A percentile compares a stretch with the other conserved stretches of the same genome.
Evolutionary conservation across 2,113 vertebrate genomes (phyloP).

Genomic region (Vidua chalybeata): DNA sequence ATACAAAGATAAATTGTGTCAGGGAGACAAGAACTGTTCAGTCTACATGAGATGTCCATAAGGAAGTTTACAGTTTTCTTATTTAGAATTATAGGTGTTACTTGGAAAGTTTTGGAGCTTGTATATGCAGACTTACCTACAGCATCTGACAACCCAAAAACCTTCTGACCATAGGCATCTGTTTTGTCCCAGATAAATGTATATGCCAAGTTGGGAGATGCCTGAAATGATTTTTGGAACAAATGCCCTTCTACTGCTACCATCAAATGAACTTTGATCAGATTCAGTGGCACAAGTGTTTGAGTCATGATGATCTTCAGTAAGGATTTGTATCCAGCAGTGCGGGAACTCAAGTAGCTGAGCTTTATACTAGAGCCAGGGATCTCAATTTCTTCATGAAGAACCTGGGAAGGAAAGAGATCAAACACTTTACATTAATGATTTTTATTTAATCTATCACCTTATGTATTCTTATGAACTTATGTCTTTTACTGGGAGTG

Average conservation of each 20-base stretch:
- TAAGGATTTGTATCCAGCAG: conserved; percentile 91
- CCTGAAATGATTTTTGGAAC: conserved; percentile 97
- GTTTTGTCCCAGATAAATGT: conserved; percentile 99
- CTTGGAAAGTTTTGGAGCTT: not conserved
- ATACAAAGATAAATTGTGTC: not conserved
- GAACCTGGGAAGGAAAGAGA: conserved; percentile 81
- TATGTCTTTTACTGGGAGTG: not conserved
- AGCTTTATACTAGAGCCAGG: conserved; percentile 90
- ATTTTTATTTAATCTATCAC: not conserved
- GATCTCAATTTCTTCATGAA: conserved; percentile 96
- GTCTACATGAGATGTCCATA: not conserved
- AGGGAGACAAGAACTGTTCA: not conserved
- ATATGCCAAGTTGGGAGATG: conserved; percentile 95
- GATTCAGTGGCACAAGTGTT: conserved; percentile 91
- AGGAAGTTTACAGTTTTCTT: not conserved
- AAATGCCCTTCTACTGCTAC: conserved; percentile 97
- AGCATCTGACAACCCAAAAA: conserved; percentile 93
- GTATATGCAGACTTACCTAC: conserved; percentile 83
- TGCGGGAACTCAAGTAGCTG: conserved; percentile 93
- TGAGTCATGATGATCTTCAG: conserved; percentile 98
- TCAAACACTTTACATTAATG: not conserved
- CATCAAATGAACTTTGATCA: conserved; percentile 97
- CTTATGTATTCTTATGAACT: not conserved
- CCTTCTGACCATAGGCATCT: conserved; percentile 93
- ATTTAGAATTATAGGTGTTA: not conserved